Conservation (phyloP, 2,797 vertebrate species). For the Myotis planiceps region DNA sequence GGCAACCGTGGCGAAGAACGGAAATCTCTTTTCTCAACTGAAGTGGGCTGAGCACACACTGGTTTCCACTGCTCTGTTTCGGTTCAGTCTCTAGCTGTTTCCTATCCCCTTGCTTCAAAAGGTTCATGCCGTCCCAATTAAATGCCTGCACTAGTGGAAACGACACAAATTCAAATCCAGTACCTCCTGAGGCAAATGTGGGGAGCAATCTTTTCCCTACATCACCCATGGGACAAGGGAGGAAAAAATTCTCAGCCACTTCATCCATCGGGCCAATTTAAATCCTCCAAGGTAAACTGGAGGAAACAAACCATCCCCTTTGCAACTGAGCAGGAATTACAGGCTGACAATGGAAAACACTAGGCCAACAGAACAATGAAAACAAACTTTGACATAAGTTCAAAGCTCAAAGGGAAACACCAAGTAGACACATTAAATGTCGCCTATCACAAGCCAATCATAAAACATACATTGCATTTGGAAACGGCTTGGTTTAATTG, state of each 20-base stretch:
- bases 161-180: slow-evolving; percentile 68
- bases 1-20: slow-evolving; percentile 6
- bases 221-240: slow-evolving; percentile 61
- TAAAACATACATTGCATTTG: slow-evolving; percentile 86
- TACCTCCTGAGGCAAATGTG: slow-evolving; percentile 63
- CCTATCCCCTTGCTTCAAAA: slow-evolving; percentile 59
- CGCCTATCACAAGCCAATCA: slow-evolving; percentile 87
- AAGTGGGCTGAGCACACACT: background rate
- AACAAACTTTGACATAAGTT: slow-evolving; percentile 80
- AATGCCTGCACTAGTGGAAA: slow-evolving; percentile 56
- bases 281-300: slow-evolving; percentile 67
- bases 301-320: slow-evolving; percentile 59
- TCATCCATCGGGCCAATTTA: slow-evolving; percentile 65
- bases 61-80: slow-evolving; percentile 46
- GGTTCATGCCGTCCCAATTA: slow-evolving; percentile 11
- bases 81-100: slow-evolving; percentile 34
- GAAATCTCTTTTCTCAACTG: slow-evolving; percentile 25
- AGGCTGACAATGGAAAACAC: slow-evolving; percentile 69
- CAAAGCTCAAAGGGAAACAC: slow-evolving; percentile 75
- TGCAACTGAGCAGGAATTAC: slow-evolving; percentile 70
- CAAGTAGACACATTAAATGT: slow-evolving; percentile 77
- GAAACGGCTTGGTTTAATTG: slow-evolving; percentile 85
- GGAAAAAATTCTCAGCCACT: slow-evolving; percentile 67
- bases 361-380: slow-evolving; percentile 71
- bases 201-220: slow-evolving; percentile 73